Base-by-base conservation (phyloP, 2,888 invertebrate species). In the Strigamia crassipes region DNA sequence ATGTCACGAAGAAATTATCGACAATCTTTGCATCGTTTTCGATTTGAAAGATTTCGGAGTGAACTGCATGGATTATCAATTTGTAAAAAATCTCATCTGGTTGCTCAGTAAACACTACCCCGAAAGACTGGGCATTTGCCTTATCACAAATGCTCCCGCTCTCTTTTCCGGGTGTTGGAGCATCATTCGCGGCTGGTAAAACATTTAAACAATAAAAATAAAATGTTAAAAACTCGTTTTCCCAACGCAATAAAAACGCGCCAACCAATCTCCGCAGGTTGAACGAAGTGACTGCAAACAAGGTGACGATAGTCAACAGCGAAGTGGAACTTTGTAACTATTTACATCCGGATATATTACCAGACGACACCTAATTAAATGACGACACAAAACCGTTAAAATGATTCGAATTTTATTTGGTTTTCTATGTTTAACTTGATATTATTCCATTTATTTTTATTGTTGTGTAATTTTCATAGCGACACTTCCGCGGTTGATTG, bases 101-200 rank as follows among this genome's bases (percentile, higher is more conserved):
- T 87, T 94, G 56, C 89, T 94, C 13, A 92, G 92, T 85, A 91
- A 92, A 83, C 93, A 94, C 86, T 94, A 93, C 87, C 94, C 94
- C 0, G 94, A 94, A 86, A 89, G 94, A 41, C 90, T 94, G 82
- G 94, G 94, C 0, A 90, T 93, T 51, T 94, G 94, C 85, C 90
- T 94, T 61, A 91, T 94, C 82, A 90, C 93, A 81, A 94, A 94
- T 88, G 90, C 94, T 0, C 93, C 94, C 1, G 88, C 91, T 0
- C 89, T 94, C 82, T 94, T 94, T 87, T 91, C 93, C 10, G 93
- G 93, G 46, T 93, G 94, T 86, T 94, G 94, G 94, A 90, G 92
- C 61, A 90, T 93, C 79, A 93, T 94, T 83, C 92, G 92, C 86
- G 92, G 92, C 87, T 93, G 94, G 92, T 92, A 88, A 78, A 78